phyloP scores from a whole-genome alignment of 1,140 invertebrate species.

The Dendroctonus ponderosae region DNA sequence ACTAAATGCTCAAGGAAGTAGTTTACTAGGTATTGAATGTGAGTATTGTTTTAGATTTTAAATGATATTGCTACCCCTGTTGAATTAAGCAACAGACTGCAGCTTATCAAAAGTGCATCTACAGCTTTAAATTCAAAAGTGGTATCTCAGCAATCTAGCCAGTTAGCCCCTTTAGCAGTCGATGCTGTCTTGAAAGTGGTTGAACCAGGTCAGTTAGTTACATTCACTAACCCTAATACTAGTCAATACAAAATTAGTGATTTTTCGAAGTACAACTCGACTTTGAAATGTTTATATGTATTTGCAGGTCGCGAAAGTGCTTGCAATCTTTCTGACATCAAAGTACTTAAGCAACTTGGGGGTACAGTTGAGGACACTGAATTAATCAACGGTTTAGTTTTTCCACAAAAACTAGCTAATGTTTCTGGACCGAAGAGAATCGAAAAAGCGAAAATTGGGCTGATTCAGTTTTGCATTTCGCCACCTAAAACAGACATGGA shows the following conservation, averaged over 20 bases:
- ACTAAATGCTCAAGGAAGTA: too few species aligned
- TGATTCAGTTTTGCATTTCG: conserved; percentile 99
- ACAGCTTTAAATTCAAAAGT: conserved; percentile 99
- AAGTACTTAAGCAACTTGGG: conserved; percentile 93
- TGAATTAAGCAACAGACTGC: conserved; percentile 83
- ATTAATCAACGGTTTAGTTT: conserved; percentile 91
- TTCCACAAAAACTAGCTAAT: conserved; percentile 86
- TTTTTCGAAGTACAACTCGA: not conserved
- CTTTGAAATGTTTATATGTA: not conserved
- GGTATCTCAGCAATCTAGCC: conserved; percentile 94
- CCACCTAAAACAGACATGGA: conserved; percentile 99
- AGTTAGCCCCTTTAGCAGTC: conserved; percentile 94
- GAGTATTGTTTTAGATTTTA: conserved; percentile 62
- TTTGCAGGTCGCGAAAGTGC: conserved; percentile 56
- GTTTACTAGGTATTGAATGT: too few species aligned
- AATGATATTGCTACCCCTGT: conserved; percentile 83
- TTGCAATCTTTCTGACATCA: conserved; percentile 83
- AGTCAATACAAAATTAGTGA: not conserved
- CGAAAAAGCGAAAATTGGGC: conserved; percentile 97
- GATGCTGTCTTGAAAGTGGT: conserved; percentile 90
- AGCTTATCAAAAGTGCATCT: conserved; percentile 89
- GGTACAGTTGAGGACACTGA: conserved; percentile 98
- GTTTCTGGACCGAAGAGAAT: conserved; percentile 88
- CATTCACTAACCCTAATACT: not conserved
- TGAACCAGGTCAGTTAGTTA: conserved; percentile 48